Evolutionary conservation across 2,797 vertebrate genomes (phyloP), one percentile per base, ranked within the genome.

Genomic region (Vultur gryphus): DNA sequence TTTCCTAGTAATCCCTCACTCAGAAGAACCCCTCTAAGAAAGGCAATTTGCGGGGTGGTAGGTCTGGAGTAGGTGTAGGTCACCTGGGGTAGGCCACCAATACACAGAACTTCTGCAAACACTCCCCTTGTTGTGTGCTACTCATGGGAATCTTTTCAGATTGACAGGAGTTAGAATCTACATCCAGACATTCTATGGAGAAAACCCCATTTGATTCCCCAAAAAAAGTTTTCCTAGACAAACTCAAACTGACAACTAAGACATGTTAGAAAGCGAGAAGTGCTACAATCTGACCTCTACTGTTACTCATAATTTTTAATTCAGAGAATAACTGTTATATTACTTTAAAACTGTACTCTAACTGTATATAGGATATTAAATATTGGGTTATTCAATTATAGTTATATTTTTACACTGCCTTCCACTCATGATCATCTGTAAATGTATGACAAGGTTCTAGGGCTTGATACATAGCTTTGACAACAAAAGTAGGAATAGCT

Each of bases 81-180:
- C 43, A 77, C 7, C 5, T 58, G 6, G 26, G 9, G 2, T 26
- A 26, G 25, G 7, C 1, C 57, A 61, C 19, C 12, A 29, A 51
- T 26, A 29, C 14, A 26, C 4, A 41, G 12, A 55, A 46, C 2
- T 33, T 57, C 18, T 61, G 23, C 16, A 70, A 70, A 44, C 1
- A 1, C 5, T 67, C 7, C 7, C 7, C 0, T 0, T 25, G 6
- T 19, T 59, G 24, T 13, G 3, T 43, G 39, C 12, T 49, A 20
- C 8, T 39, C 3, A 12, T 0, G 1, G 17, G 13, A 44, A 13
- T 24, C 0, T 64, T 78, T 62, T 55, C 17, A 59, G 18, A 48
- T 9, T 76, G 17, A 9, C 10, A 15, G 8, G 12, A 58, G 6
- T 14, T 78, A 35, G 33, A 62, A 79, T 20, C 1, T 31, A 16